Evolutionary conservation across 2,797 vertebrate genomes (phyloP), one percentile per base, ranked within the genome.

Genomic region (Myiothlypis chrysogaster): DNA sequence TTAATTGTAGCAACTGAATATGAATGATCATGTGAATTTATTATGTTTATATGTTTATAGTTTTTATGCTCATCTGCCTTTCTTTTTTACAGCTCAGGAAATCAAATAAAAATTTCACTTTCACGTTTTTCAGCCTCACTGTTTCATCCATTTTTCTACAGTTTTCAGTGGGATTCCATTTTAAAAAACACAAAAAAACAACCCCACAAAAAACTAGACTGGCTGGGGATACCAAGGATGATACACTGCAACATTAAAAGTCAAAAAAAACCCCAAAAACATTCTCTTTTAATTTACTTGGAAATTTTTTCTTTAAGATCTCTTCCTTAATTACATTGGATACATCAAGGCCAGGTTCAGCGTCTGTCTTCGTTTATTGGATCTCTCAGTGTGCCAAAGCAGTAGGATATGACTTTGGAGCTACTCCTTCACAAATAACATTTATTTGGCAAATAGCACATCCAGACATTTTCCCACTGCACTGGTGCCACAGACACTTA

Each of bases 391-490:
- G 47, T 61, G 94, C 91, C 95, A 96, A 91, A 95, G 85, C 79
- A 89, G 95, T 92, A 95, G 94, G 87, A 95, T 92, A 92, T 59
- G 37, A 80, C 47, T 93, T 91, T 97, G 94, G 91, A 96, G 47
- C 82, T 78, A 78, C 35, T 96, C 89, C 93, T 88, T 89, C 84
- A 91, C 79, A 94, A 95, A 92, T 89, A 95, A 57, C 43, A 72
- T 60, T 71, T 92, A 85, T 83, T 95, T 94, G 94, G 91, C 92
- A 94, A 88, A 85, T 69, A 89, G 6, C 16, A 55, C 69, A 76
- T 89, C 89, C 94, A 96, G 96, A 96, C 92, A 59, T 92, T 93
- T 94, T 89, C 87, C 89, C 57, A 81, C 82, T 97, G 94, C 87
- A 52, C 25, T 97, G 95, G 90, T 94, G 96, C 94, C 96, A 93